These are phyloP conservation scores for Aurelia aurita complex sp. Pacific DNA, from an alignment of 30 jellyfish, hydroid and myxozoan species.

Conservation along the genomic window DNA sequence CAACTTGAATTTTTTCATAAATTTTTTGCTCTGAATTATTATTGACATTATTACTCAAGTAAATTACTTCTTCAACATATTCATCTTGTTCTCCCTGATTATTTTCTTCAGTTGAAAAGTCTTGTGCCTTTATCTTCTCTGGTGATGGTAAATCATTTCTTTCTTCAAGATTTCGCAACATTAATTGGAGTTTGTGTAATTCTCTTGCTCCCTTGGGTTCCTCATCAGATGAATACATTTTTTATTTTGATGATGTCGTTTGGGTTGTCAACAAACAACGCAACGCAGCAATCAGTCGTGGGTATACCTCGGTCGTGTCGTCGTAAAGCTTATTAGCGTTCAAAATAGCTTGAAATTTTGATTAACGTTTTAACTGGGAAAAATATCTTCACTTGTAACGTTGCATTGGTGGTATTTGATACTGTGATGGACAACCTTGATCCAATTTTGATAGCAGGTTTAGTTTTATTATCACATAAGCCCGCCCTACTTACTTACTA, in stretches of 20 bases:
- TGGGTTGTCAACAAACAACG: no score
- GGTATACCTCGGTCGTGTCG: no score
- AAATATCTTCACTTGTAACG: no score
- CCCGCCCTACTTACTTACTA: no score
- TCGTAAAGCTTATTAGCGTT: no score
- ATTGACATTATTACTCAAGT: neutral
- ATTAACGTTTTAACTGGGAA: no score
- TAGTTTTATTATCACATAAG: no score
- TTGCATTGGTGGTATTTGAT: no score
- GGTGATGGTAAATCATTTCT: slow-evolving; percentile 59
- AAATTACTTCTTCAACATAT: neutral
- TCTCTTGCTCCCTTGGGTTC: slow-evolving; percentile 46
- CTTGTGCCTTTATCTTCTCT: slow-evolving; percentile 1
- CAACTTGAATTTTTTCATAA: neutral
- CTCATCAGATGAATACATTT: slow-evolving; percentile 42
- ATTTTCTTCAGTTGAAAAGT: neutral
- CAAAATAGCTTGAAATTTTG: no score
- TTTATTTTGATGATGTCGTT: neutral
- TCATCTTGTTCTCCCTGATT: neutral
- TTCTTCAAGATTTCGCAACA: slow-evolving; percentile 71
- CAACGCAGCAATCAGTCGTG: no score
- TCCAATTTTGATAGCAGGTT: no score
- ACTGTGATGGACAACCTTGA: no score
- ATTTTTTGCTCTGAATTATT: neutral
- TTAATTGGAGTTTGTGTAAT: slow-evolving; percentile 43